These are phyloP conservation scores for Cylloceria caligata DNA, from an alignment of 2,888 invertebrate species.

Conservation along the genomic window DNA sequence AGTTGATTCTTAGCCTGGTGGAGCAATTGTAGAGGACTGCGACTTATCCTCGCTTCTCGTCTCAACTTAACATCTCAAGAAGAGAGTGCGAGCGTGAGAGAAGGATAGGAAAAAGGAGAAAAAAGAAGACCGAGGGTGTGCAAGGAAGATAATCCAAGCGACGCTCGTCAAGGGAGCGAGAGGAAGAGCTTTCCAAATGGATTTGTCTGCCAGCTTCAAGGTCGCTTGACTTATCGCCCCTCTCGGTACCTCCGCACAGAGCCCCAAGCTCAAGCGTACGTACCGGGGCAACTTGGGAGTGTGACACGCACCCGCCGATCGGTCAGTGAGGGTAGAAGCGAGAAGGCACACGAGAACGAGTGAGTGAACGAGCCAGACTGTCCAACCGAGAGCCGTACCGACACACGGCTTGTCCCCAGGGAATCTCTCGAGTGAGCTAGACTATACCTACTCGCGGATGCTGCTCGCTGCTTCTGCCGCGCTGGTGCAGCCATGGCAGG, in stretches of 20 bases:
- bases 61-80: slow-evolving; percentile 41
- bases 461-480: slow-evolving; percentile 35
- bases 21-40: slow-evolving; percentile 60
- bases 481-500: slow-evolving; percentile 15
- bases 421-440: slow-evolving; percentile 53
- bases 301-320: slow-evolving; percentile 62
- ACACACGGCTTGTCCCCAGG: slow-evolving; percentile 53
- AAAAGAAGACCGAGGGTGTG: background rate
- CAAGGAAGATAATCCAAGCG: slow-evolving; percentile 45
- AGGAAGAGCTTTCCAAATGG: slow-evolving; percentile 62
- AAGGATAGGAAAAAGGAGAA: slow-evolving; percentile 3
- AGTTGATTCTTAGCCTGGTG: slow-evolving; percentile 38
- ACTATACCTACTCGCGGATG: slow-evolving; percentile 27
- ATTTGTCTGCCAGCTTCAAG: slow-evolving; percentile 70
- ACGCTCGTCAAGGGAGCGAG: slow-evolving; percentile 47
- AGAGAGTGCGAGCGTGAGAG: slow-evolving; percentile 24
- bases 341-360: slow-evolving; percentile 33
- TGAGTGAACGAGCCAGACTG: slow-evolving; percentile 55
- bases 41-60: slow-evolving; percentile 33
- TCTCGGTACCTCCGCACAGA: slow-evolving; percentile 38
- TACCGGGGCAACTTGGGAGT: slow-evolving; percentile 43
- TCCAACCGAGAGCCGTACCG: slow-evolving; percentile 29
- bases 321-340: slow-evolving; percentile 25
- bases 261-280: background rate
- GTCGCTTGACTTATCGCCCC: slow-evolving; percentile 68